phyloP scores from a whole-genome alignment of 2,797 vertebrate species.

The Siniperca obscura region DNA sequence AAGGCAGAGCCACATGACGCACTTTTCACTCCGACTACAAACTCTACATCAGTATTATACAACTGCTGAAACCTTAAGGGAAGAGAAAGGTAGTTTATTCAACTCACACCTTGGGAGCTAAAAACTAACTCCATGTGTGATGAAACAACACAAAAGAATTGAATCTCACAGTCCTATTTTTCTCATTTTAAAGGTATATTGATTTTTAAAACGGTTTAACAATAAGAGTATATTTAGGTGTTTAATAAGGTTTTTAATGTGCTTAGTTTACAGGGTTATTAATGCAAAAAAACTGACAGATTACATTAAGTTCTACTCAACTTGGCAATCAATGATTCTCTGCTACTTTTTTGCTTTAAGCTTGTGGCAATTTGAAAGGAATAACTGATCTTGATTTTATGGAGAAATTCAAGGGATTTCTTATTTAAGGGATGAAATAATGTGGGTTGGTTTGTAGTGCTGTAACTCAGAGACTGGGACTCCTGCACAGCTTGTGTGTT shows the following conservation, averaged over 20 bases:
- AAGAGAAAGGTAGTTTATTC: no score
- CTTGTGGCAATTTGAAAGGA: not conserved
- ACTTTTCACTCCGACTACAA: no score
- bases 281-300: not conserved
- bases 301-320: not conserved
- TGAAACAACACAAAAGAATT: not conserved
- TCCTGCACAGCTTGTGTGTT: not conserved
- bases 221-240: not conserved
- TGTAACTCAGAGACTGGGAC: not conserved
- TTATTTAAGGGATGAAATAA: not conserved
- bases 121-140: not conserved
- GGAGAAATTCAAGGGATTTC: not conserved
- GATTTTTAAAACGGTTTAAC: not conserved
- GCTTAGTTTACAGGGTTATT: not conserved
- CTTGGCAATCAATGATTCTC: not conserved
- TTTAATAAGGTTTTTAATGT: not conserved
- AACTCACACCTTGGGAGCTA: not conserved
- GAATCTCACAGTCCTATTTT: not conserved
- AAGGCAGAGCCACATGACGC: conserved; percentile 16
- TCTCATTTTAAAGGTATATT: not conserved
- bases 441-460: not conserved
- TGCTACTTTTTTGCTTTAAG: not conserved
- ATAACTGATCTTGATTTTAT: not conserved
- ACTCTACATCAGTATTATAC: not conserved
- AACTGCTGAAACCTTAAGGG: not conserved